Evolutionary conservation across 1,140 invertebrate species (phyloP).

Genomic region (Contarinia nasturtii): DNA sequence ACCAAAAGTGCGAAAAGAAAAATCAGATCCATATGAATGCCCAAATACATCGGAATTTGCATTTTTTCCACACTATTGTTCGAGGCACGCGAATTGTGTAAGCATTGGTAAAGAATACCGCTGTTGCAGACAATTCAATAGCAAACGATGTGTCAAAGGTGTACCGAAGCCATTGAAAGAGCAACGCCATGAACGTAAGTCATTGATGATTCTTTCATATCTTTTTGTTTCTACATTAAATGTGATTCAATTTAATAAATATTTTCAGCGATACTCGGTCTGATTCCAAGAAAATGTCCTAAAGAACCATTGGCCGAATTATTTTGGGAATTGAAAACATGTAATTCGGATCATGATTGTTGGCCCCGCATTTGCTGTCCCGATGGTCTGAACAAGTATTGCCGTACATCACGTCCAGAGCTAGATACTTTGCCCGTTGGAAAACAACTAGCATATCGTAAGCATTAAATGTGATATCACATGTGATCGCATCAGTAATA

Average conservation of each 20-base stretch:
- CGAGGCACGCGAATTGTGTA: conserved; percentile 30
- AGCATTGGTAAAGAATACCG: conserved; percentile 25
- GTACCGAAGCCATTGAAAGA: conserved; percentile 29
- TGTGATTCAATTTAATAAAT: conserved; percentile 1
- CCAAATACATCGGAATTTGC: conserved; percentile 28
- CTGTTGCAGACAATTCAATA: conserved; percentile 28
- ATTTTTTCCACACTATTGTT: conserved; percentile 31
- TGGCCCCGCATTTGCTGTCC: conserved; percentile 50
- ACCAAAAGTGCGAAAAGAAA: background rate
- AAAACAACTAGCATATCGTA: conserved; percentile 26
- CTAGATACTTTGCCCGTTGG: conserved; percentile 34
- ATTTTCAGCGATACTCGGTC: conserved; percentile 35
- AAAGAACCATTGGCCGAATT: conserved; percentile 38
- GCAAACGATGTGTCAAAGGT: conserved; percentile 33
- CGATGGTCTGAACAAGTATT: conserved; percentile 38
- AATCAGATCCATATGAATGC: conserved; percentile 12
- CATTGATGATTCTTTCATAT: conserved; percentile 4
- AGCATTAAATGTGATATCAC: background rate
- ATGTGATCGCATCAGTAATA: conserved; percentile 2
- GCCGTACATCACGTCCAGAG: conserved; percentile 39
- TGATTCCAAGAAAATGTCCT: conserved; percentile 43
- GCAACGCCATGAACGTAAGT: conserved; percentile 33
- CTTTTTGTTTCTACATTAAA: background rate
- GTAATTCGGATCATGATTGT: conserved; percentile 41
- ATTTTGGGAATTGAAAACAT: conserved; percentile 41